These are phyloP conservation scores for Drosophila virilis DNA, from an alignment of 1,140 invertebrate species.

Conservation along the genomic window DNA sequence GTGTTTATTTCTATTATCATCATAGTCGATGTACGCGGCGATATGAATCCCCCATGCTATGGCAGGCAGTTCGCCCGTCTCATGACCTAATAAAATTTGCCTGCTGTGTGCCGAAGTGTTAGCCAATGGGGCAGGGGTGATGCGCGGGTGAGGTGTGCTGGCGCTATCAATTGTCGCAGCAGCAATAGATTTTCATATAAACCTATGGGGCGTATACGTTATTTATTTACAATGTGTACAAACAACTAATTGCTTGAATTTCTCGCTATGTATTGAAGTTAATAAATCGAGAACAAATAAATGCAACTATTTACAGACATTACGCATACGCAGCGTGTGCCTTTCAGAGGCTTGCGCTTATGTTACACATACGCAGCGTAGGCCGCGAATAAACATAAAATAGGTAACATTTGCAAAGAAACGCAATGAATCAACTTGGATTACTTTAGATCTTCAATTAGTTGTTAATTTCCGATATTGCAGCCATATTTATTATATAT, in stretches of 20 bases:
- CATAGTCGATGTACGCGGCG: constrained; percentile 66
- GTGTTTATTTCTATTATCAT: constrained; percentile 77
- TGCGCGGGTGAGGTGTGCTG: not conserved
- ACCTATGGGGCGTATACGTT: constrained; percentile 14
- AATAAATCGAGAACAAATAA: constrained; percentile 9
- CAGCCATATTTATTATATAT: too few relatives aligned
- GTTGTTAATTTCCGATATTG: not conserved
- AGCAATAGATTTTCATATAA: constrained; percentile 18
- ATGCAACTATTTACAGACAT: constrained; percentile 25
- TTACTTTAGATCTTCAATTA: not conserved
- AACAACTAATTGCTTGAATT: constrained; percentile 16
- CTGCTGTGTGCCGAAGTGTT: constrained; percentile 26
- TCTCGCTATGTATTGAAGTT: constrained; percentile 9
- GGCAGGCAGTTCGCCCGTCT: constrained; percentile 45
- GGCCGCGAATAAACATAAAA: not conserved
- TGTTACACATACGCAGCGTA: not conserved
- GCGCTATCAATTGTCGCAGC: constrained; percentile 44
- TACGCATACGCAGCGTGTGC: constrained; percentile 52
- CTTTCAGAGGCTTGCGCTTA: not conserved
- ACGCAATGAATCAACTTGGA: not conserved
- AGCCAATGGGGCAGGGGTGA: not conserved
- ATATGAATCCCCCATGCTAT: constrained; percentile 58
- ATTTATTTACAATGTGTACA: not conserved
- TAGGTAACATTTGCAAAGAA: not conserved
- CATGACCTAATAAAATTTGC: constrained; percentile 78